Percentiles rank a stretch among this genome's conserved stretches.
Evolutionary conservation across 1,140 invertebrate species (phyloP).

Genomic region (Danaus melanippus): DNA sequence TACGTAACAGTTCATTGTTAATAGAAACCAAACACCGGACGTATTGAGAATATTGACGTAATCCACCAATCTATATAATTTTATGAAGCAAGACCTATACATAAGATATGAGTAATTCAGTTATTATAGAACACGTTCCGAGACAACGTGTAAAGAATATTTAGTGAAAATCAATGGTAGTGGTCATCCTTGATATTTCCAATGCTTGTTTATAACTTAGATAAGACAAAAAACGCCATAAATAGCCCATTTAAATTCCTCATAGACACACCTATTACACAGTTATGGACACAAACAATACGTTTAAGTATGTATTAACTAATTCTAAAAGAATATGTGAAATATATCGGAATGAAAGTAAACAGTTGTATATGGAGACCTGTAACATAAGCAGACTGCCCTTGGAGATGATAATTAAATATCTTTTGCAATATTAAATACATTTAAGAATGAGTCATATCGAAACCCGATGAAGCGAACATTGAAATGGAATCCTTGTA

Average conservation of each 20-base stretch:
- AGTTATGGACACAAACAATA: not conserved
- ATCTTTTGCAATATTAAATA: slow-evolving; percentile 3
- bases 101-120: too few species aligned
- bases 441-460: slow-evolving; percentile 9
- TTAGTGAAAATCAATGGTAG: too few species aligned
- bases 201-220: not conserved
- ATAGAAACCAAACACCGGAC: slow-evolving; percentile 29
- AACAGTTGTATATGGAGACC: too few species aligned
- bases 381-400: too few species aligned
- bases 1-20: slow-evolving; percentile 26
- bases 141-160: too few species aligned
- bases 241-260: slow-evolving; percentile 14
- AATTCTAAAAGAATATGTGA: too few species aligned
- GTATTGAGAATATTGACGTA: slow-evolving; percentile 23
- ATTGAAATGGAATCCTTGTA: too few species aligned
- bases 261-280: slow-evolving; percentile 10
- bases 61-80: slow-evolving; percentile 25
- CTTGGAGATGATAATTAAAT: too few species aligned
- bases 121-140: too few species aligned
- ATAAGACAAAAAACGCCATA: slow-evolving; percentile 12
- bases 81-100: slow-evolving; percentile 8
- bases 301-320: too few species aligned
- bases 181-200: slow-evolving; percentile 11
- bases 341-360: too few species aligned
- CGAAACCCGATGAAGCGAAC: too few species aligned